These are phyloP conservation scores for Drosophila neonasuta DNA, from an alignment of 2,888 invertebrate genomes.

Conservation along the genomic window DNA sequence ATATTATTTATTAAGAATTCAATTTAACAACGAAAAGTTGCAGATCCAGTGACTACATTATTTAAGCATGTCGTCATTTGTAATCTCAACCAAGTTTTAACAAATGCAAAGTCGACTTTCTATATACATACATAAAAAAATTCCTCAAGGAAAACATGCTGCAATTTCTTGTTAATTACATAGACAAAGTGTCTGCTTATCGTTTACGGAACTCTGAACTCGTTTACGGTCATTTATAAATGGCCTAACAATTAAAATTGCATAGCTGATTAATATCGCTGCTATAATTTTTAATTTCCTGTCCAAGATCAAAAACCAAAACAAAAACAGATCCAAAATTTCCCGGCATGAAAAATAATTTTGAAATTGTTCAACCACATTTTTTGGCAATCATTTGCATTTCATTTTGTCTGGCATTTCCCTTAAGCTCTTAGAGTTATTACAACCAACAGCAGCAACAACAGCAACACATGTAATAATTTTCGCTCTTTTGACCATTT, in stretches of 20 bases:
- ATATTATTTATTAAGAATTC: not conserved
- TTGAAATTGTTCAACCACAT: conserved; percentile 37
- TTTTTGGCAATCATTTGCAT: conserved; percentile 48
- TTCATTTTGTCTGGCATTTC: conserved; percentile 46
- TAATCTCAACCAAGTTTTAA: not conserved
- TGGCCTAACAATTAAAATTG: conserved; percentile 24
- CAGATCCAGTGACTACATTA: not conserved
- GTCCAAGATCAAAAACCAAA: conserved; percentile 22
- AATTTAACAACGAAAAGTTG: not conserved
- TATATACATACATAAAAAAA: not conserved
- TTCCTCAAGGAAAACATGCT: not conserved
- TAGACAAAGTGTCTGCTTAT: not conserved
- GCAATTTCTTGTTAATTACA: conserved; percentile 5
- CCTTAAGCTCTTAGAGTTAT: conserved; percentile 23
- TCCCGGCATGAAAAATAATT: conserved; percentile 27
- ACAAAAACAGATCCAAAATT: conserved; percentile 1
- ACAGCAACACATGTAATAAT: conserved; percentile 55
- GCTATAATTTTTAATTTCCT: conserved; percentile 34
- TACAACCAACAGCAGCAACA: conserved; percentile 45
- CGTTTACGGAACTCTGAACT: not conserved
- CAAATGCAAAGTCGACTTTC: not conserved
- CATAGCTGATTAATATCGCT: conserved; percentile 14
- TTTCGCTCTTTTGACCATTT: conserved; percentile 72
- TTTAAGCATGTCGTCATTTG: not conserved
- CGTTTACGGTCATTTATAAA: conserved; percentile 5